phyloP scores from a whole-genome alignment of 2,113 vertebrate genomes.

The Taurulus bubalis region DNA sequence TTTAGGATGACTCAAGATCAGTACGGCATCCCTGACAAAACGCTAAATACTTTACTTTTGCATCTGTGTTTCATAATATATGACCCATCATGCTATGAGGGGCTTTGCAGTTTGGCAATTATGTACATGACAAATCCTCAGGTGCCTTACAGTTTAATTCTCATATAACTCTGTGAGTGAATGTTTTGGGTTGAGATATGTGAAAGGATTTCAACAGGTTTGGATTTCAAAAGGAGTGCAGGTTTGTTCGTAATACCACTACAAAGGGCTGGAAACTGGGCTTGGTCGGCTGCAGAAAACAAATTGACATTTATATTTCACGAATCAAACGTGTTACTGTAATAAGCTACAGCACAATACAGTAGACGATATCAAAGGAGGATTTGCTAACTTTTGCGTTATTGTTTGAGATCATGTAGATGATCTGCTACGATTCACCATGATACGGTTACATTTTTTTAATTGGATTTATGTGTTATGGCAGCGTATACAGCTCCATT shows the following conservation, averaged over 20 bases:
- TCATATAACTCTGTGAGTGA: slow-evolving; percentile 63
- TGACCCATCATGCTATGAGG: slow-evolving; percentile 54
- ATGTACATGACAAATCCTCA: slow-evolving; percentile 82
- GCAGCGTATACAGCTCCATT: not conserved
- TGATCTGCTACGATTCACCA: slow-evolving; percentile 26
- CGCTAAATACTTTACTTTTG: not conserved
- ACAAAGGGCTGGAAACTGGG: slow-evolving; percentile 75
- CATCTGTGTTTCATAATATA: slow-evolving; percentile 19
- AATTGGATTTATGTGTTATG: not conserved
- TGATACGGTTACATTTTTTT: not conserved
- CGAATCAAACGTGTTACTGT: slow-evolving; percentile 50
- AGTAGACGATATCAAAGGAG: slow-evolving; percentile 41
- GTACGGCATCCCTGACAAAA: slow-evolving; percentile 3
- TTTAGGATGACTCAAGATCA: not conserved
- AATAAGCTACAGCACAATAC: slow-evolving; percentile 73
- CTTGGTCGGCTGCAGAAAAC: slow-evolving; percentile 55
- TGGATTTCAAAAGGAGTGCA: slow-evolving; percentile 58
- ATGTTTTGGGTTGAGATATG: slow-evolving; percentile 54
- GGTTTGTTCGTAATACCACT: slow-evolving; percentile 55
- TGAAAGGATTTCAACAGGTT: slow-evolving; percentile 54
- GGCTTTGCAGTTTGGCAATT: slow-evolving; percentile 75
- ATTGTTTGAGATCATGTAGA: slow-evolving; percentile 11
- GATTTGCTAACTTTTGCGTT: slow-evolving; percentile 11
- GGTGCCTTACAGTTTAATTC: slow-evolving; percentile 84
- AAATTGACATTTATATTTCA: slow-evolving; percentile 54